Evolutionary conservation across 2,797 vertebrate species (phyloP).

Genomic region (Falco rusticolus): DNA sequence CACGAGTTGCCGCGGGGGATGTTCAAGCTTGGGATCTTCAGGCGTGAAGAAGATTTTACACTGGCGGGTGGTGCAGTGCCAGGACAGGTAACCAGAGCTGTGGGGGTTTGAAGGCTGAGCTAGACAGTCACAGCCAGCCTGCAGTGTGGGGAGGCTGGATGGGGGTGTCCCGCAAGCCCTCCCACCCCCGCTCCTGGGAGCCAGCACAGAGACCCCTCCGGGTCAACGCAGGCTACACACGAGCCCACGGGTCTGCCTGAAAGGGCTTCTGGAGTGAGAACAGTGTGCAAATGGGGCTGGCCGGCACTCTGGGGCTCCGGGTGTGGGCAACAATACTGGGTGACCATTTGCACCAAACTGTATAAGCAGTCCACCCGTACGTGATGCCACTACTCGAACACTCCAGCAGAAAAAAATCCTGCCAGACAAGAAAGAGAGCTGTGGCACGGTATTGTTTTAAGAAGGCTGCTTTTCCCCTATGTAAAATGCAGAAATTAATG

Average conservation of each 20-base stretch:
- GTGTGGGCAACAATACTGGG: neutral
- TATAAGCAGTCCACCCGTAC: neutral
- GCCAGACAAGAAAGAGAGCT: neutral
- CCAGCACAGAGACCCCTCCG: neutral
- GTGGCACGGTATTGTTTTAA: neutral
- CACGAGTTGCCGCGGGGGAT: neutral
- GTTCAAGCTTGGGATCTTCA: neutral
- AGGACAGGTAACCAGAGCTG: neutral
- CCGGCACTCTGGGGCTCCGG: neutral
- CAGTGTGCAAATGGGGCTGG: neutral
- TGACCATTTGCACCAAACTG: neutral
- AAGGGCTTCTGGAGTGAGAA: neutral
- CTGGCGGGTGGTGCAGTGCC: neutral
- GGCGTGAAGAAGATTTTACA: neutral
- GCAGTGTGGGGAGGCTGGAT: neutral
- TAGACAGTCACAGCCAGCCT: neutral
- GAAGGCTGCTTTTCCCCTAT: neutral
- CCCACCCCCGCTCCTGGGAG: neutral
- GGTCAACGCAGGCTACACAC: too few relatives aligned
- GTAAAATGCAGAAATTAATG: neutral
- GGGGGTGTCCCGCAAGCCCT: neutral
- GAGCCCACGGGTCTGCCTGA: neutral
- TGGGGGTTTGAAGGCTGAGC: neutral
- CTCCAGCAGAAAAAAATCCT: neutral
- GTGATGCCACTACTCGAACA: neutral